These are phyloP conservation scores for Brachionus rotundiformis DNA, from an alignment of 1,140 invertebrate species.

Conservation along the genomic window DNA sequence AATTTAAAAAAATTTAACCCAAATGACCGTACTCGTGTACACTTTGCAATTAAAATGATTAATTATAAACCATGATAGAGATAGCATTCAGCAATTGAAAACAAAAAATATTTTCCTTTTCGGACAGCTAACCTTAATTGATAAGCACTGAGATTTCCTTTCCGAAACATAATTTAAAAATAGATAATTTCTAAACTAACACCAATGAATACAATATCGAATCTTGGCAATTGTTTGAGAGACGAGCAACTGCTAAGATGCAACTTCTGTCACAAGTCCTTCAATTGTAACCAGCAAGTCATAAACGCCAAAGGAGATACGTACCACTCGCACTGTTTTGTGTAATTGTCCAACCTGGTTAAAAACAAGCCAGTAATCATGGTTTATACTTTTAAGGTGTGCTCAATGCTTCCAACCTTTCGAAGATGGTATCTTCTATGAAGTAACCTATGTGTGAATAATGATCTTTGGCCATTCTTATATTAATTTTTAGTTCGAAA, in stretches of 20 bases:
- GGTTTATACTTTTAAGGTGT: too few relatives aligned
- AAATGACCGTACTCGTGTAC: background rate
- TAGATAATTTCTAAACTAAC: background rate
- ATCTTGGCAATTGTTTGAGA: background rate
- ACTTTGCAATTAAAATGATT: constrained; percentile 14
- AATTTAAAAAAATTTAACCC: background rate
- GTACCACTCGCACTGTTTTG: constrained; percentile 98
- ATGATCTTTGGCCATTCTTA: too few relatives aligned
- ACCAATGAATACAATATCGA: background rate
- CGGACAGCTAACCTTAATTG: background rate
- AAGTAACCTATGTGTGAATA: constrained; percentile 64
- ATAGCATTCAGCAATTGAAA: background rate
- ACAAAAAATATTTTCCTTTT: background rate
- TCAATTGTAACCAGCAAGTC: constrained; percentile 91
- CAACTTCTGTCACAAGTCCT: constrained; percentile 69
- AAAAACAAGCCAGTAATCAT: too few relatives aligned
- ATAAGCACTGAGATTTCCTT: background rate
- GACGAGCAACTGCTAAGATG: background rate
- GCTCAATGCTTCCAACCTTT: constrained; percentile 97
- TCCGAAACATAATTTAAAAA: too few relatives aligned
- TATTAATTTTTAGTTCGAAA: constrained; percentile 84
- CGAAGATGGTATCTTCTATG: constrained; percentile 95
- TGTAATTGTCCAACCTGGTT: constrained; percentile 73
- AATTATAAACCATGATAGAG: background rate
- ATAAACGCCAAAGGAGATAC: constrained; percentile 96